Percentiles rank a stretch among this genome's conserved stretches.
These are phyloP conservation scores for Pocillopora verrucosa DNA, from an alignment of 64 coral and sea anemone genomes.

Conservation along the genomic window DNA sequence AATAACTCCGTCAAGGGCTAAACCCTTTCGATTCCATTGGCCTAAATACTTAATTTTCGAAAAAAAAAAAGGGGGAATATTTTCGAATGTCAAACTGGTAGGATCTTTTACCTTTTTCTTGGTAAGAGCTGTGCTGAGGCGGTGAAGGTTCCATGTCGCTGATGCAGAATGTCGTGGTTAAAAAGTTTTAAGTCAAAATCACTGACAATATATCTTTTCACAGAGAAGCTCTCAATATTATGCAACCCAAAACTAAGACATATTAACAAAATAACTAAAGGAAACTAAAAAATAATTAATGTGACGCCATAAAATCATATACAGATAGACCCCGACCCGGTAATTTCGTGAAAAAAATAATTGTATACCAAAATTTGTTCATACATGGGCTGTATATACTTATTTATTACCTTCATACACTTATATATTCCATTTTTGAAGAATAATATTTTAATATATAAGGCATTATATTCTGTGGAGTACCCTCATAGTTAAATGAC, in stretches of 20 bases:
- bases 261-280: not conserved
- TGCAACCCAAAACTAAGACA: not conserved
- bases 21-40: no score
- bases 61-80: no score
- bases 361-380: conserved; percentile 35
- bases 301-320: not conserved
- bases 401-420: conserved; percentile 51
- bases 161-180: not conserved
- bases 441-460: conserved; percentile 57
- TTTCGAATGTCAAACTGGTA: no score
- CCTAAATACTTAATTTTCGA: no score
- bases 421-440: conserved; percentile 53
- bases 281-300: no score
- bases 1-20: no score
- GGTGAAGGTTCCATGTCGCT: not conserved
- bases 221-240: not conserved
- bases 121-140: not conserved
- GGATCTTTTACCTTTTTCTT: no score
- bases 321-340: not conserved
- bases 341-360: conserved; percentile 15
- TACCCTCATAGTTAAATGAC: not conserved
- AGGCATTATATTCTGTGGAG: conserved; percentile 10
- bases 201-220: not conserved
- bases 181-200: not conserved
- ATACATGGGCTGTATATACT: conserved; percentile 45